Conservation (phyloP, 2,888 invertebrate genomes). For the Pherbina coryleti region DNA sequence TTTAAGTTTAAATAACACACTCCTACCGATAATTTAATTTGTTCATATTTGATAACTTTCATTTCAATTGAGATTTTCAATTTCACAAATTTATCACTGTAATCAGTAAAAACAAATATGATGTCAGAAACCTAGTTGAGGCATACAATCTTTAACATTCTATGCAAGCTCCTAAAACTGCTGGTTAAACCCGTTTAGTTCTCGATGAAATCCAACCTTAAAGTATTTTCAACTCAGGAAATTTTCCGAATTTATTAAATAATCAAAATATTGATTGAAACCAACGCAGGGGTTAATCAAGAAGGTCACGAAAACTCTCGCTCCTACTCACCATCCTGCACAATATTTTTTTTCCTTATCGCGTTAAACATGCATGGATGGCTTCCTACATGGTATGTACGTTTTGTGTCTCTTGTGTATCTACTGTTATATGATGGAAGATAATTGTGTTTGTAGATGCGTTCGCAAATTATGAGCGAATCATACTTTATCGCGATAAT, state of each 20-base stretch:
- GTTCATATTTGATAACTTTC: too few relatives aligned
- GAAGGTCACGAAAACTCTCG: constrained; percentile 39
- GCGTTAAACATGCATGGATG: background rate
- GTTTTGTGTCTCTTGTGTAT: background rate
- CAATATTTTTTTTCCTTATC: background rate
- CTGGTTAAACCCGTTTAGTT: too few relatives aligned
- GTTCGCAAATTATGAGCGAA: constrained; percentile 13
- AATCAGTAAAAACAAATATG: too few relatives aligned
- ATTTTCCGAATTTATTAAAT: constrained; percentile 51
- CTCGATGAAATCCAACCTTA: background rate
- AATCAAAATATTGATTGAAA: constrained; percentile 44
- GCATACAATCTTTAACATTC: too few relatives aligned
- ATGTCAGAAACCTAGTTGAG: too few relatives aligned
- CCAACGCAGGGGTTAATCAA: constrained; percentile 49
- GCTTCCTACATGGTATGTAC: background rate
- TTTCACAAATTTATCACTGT: too few relatives aligned
- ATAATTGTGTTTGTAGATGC: constrained; percentile 8
- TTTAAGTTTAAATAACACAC: too few relatives aligned
- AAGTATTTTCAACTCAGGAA: constrained; percentile 38
- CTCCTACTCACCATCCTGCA: constrained; percentile 6
- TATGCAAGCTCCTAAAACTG: too few relatives aligned
- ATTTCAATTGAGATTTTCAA: too few relatives aligned
- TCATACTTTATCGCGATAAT: constrained; percentile 15
- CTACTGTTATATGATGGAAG: background rate
- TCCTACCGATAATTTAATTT: too few relatives aligned